These are phyloP conservation scores for Leuctra nigra DNA, from an alignment of 2,888 invertebrate genomes.

Conservation along the genomic window DNA sequence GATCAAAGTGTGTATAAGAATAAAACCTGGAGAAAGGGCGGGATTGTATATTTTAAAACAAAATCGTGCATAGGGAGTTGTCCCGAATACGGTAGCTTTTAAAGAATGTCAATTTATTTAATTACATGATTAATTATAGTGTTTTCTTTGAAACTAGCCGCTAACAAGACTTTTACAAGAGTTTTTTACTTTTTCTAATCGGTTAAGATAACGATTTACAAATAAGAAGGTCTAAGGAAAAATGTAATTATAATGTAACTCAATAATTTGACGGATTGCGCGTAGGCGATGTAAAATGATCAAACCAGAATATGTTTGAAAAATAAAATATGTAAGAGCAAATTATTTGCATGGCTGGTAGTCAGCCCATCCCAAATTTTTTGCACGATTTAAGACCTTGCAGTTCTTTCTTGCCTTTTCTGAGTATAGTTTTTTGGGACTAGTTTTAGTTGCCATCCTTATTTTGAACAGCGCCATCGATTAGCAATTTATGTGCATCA, in stretches of 20 bases:
- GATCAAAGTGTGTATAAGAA: not conserved
- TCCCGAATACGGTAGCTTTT: conserved; percentile 2
- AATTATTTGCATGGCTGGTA: no score
- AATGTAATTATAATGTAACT: conserved; percentile 13
- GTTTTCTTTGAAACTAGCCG: conserved; percentile 2
- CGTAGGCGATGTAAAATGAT: conserved; percentile 4
- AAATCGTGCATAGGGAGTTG: conserved; percentile 5
- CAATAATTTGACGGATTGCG: not conserved
- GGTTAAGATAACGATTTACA: not conserved
- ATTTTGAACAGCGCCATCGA: no score
- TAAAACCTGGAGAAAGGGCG: not conserved
- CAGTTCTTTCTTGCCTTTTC: no score
- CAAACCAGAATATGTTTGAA: no score
- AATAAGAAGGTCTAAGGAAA: conserved; percentile 4
- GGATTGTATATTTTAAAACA: not conserved
- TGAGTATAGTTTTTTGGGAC: no score
- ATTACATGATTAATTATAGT: conserved; percentile 14
- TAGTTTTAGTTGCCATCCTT: no score
- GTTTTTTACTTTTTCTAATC: no score
- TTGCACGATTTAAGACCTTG: no score
- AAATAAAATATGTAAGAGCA: no score
- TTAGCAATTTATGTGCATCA: no score
- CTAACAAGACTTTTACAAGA: conserved; percentile 1
- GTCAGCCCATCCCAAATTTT: no score
- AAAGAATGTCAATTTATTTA: conserved; percentile 12